phyloP scores from a whole-genome alignment of 1,140 invertebrate genomes.

The Episyrphus balteatus region DNA sequence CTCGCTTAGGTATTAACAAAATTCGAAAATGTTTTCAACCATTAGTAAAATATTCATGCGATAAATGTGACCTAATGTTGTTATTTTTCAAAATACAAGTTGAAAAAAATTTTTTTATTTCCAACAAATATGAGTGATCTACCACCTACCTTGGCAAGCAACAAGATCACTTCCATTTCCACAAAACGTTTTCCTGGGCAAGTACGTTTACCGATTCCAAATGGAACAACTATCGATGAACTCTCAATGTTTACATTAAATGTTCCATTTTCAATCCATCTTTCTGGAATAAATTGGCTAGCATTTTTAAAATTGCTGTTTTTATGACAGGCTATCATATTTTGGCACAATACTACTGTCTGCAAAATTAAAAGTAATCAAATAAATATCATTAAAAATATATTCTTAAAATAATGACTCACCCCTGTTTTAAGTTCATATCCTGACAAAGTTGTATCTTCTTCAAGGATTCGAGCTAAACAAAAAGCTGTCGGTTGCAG shows the following conservation, averaged over 20 bases:
- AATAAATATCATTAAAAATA: background rate
- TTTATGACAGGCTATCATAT: conserved; percentile 65
- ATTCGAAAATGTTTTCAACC: background rate
- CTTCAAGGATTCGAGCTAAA: conserved; percentile 66
- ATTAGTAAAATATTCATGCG: background rate
- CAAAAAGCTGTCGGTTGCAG: conserved; percentile 74
- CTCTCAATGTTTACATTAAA: conserved; percentile 34
- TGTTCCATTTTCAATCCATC: conserved; percentile 55
- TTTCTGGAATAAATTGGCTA: conserved; percentile 63
- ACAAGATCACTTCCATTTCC: conserved; percentile 61
- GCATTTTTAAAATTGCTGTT: conserved; percentile 70
- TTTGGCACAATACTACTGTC: conserved; percentile 78
- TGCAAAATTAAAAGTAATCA: conserved; percentile 36
- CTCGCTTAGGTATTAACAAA: too few relatives aligned
- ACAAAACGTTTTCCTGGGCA: conserved; percentile 75
- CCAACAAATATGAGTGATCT: too few relatives aligned
- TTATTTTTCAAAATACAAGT: too few relatives aligned
- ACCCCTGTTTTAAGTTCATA: conserved; percentile 68
- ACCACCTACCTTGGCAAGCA: conserved; percentile 59
- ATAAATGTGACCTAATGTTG: too few relatives aligned
- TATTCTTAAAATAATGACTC: conserved; percentile 26
- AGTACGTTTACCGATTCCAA: conserved; percentile 71
- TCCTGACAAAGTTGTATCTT: conserved; percentile 61
- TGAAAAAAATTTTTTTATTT: too few relatives aligned
- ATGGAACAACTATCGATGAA: conserved; percentile 62